Evolutionary conservation across 2,888 invertebrate genomes (phyloP), one percentile per base, ranked within the genome.

Genomic region (Strigamia transsilvanica): DNA sequence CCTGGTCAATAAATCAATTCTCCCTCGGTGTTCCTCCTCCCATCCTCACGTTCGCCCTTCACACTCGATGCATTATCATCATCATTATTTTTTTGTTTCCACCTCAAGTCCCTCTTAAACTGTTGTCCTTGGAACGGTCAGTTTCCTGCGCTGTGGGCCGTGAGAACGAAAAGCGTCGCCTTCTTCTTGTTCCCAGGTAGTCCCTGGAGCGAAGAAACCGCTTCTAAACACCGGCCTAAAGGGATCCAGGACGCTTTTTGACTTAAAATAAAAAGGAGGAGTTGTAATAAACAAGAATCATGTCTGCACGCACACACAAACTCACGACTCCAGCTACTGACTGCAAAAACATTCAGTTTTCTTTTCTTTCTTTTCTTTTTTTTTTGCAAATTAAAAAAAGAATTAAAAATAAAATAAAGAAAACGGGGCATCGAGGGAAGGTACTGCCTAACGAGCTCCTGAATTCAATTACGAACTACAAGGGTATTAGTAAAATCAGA

Each of bases 51-150:
- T 78, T 32, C 27, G 38, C 78, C 41, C 78, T 78, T 81, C 46
- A 66, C 61, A 66, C 61, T 66, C 61, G 61, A 66, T 23, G 21
- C 61, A 66, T 66, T 66, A 66, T 21, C 61, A 66, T 66, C 23
- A 66, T 66, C 46, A 46, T 46, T 12, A 46, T 21, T 66, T 66
- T 66, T 66, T 66, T 21, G 21, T 66, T 66, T 66, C 61, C 61
- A 66, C 61, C 61, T 66, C 21, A 7, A 66, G 61, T 66, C 61
- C 12, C 61, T 23, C 21, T 66, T 66, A 66, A 66, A 66, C 61
- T 66, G 38, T 80, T 80, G 46, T 41, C 80, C 80, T 80, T 80
- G 80, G 46, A 80, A 80, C 80, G 80, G 80, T 80, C 80, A 80
- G 80, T 80, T 80, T 80, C 80, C 80, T 80, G 80, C 46, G 80